Evolutionary conservation across 2,888 invertebrate genomes (phyloP), one percentile per base, ranked within the genome.

Genomic region (Stenichneumon culpator): DNA sequence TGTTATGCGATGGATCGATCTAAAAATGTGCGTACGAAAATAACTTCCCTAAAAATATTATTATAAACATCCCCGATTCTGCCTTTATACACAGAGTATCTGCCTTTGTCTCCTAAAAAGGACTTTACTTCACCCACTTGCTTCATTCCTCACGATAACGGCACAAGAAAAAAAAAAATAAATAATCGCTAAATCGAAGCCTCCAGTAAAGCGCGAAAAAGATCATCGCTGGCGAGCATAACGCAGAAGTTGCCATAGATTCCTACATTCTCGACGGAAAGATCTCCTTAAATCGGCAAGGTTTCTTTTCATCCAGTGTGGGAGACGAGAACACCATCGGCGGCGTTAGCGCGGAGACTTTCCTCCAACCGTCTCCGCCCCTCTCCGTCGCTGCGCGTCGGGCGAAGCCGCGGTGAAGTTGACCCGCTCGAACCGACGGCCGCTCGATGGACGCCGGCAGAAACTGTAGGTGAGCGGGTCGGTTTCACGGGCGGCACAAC

Each of bases 401-500:
- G 16, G 6, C 44, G 16, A 36, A 25, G n/a, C 50, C 75, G 60
- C 68, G 73, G 39, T 74, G 67, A 80, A 82, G 63, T 68, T 83
- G 79, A 72, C 80, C 83, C 82, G 65, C 79, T 65, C 77, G 65
- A 75, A 68, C 68, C 67, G 68, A 50, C 72, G 63, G 79, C 77
- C 69, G 67, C 74, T 50, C 82, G 67, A 84, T 74, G 78, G 86
- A 87, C 85, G 86, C 86, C 82, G 79, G 83, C 88, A 84, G 86
- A 86, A 83, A 82, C 82, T 86, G 85, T 85, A 86, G 82, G 79
- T 72, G 67, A 73, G n/a, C 22, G 57, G 68, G 57, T 78, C 82
- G 72, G 67, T 78, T 78, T 78, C 82, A 78, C 67, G 70, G 70
- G 9, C 50, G 70, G 44, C 54, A 5, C 44, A 6, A 44, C 36